Conservation (phyloP, 2,797 vertebrate species). For the Xiphorhynchus erythropygius region DNA sequence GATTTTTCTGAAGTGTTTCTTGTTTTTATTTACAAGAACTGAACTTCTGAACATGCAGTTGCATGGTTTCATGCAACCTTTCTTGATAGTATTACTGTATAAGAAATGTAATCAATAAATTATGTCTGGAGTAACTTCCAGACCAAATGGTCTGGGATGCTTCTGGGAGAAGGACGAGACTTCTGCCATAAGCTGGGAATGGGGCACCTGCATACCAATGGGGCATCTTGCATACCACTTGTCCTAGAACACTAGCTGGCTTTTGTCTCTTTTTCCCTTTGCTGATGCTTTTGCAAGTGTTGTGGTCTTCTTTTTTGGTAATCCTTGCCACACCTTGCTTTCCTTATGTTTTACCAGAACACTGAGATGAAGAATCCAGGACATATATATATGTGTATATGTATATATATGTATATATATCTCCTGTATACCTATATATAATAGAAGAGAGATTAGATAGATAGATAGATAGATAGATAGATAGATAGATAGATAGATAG, state of each 20-base stretch:
- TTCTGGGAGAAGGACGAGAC: not conserved
- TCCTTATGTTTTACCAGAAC: not conserved
- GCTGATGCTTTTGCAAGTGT: not conserved
- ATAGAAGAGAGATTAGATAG: too few relatives aligned
- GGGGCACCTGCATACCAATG: not conserved
- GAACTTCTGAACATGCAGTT: not conserved
- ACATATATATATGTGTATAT: not conserved
- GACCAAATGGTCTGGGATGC: fast-evolving
- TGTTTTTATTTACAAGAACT: not conserved
- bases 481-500: too few relatives aligned
- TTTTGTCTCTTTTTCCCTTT: not conserved
- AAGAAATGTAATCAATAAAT: not conserved
- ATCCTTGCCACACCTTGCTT: not conserved
- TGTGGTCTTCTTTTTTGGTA: not conserved
- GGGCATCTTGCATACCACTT: not conserved
- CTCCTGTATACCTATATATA: not conserved
- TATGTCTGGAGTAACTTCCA: not conserved
- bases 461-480: too few relatives aligned
- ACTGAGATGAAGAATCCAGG: not conserved
- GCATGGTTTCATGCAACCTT: not conserved
- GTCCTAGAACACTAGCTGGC: not conserved
- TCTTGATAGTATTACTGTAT: not conserved
- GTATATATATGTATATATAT: not conserved
- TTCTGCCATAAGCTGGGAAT: not conserved
- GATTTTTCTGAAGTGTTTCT: not conserved